Conservation (phyloP, 2,797 vertebrate species). For the Pitangus sulphuratus region DNA sequence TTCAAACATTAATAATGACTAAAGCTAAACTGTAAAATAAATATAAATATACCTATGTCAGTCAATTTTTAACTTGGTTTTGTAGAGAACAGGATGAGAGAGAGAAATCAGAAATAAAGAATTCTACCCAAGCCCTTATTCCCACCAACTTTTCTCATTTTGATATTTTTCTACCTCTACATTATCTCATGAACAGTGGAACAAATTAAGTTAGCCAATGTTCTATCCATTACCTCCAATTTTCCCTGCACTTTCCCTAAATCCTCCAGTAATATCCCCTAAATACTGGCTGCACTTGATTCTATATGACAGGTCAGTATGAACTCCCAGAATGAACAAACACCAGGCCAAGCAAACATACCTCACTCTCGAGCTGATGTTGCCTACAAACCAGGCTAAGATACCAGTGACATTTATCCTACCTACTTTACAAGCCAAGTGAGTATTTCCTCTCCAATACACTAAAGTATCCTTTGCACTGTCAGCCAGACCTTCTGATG, state of each 20-base stretch:
- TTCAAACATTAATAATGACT: neutral
- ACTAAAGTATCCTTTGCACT: neutral
- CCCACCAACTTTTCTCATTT: neutral
- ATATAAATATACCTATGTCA: fast-evolving
- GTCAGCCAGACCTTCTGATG: neutral
- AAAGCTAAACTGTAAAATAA: neutral
- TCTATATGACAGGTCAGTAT: neutral
- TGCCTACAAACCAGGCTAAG: neutral
- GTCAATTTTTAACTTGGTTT: neutral
- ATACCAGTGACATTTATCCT: neutral
- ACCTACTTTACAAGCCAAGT: neutral
- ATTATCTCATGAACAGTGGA: neutral
- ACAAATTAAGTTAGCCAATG: neutral
- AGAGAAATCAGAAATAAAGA: neutral
- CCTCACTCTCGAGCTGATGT: fast-evolving
- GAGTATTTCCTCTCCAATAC: neutral
- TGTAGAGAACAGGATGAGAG: neutral
- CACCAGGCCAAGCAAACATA: neutral
- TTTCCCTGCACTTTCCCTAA: neutral
- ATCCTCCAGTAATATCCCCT: neutral
- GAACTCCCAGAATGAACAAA: neutral
- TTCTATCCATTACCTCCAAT: neutral
- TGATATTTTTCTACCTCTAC: neutral
- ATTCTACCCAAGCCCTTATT: neutral
- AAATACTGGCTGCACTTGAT: neutral